Conservation (phyloP, 2,113 vertebrate species). For the Gymnobelideus leadbeateri region DNA sequence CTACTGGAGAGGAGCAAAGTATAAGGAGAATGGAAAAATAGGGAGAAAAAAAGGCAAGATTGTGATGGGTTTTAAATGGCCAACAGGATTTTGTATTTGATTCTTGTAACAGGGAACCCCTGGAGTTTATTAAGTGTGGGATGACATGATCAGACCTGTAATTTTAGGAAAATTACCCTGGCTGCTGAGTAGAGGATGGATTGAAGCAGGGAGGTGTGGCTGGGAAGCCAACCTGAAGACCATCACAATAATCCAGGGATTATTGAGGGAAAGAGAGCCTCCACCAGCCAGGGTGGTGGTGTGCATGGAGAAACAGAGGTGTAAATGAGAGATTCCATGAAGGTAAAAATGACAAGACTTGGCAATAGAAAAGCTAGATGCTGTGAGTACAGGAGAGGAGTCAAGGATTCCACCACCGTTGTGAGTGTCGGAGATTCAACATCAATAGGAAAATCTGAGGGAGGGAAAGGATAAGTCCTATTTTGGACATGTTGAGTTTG, state of each 20-base stretch:
- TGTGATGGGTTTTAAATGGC: neutral
- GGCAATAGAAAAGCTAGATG: neutral
- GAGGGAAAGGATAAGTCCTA: neutral
- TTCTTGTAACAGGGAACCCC: neutral
- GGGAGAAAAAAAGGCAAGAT: neutral
- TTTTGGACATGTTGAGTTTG: neutral
- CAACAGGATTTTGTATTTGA: neutral
- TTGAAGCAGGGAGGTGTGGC: neutral
- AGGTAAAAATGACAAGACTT: neutral
- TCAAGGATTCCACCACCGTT: neutral
- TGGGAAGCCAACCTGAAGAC: neutral
- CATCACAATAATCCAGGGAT: neutral
- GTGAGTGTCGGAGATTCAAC: no score
- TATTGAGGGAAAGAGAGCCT: neutral
- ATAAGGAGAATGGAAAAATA: neutral
- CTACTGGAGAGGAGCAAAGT: neutral
- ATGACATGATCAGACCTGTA: neutral
- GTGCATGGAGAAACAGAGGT: neutral
- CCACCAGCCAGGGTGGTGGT: neutral
- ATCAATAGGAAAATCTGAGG: neutral
- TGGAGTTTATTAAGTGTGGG: neutral
- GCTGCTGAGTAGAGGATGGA: neutral
- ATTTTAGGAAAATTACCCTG: neutral
- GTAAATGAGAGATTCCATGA: neutral
- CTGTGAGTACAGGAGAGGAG: neutral